Evolutionary conservation across 1,140 invertebrate species (phyloP).

Genomic region (Lanistes nyassanus): DNA sequence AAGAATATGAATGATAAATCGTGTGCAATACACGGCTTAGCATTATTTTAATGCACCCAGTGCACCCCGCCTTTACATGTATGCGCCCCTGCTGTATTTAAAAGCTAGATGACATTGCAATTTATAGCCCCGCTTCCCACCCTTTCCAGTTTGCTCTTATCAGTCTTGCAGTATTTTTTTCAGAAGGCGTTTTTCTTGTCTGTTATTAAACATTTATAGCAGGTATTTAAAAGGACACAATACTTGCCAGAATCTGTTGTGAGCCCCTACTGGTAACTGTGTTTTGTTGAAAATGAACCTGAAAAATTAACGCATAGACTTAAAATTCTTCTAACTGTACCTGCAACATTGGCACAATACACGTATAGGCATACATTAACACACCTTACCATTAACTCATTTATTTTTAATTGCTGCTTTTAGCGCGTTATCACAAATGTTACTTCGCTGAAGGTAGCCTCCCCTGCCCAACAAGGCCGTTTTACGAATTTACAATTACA

Average conservation of each 20-base stretch:
- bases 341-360: conserved; percentile 4
- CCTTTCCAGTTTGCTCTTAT: not conserved
- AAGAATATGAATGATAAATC: no score
- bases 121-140: conserved; percentile 13
- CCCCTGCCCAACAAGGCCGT: no score
- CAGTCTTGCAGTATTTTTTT: conserved; percentile 22
- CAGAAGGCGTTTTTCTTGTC: conserved; percentile 37
- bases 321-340: conserved; percentile 25
- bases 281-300: conserved; percentile 21
- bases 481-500: no score
- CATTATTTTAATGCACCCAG: no score
- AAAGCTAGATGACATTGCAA: conserved; percentile 18
- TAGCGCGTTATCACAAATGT: no score
- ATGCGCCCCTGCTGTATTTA: no score
- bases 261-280: conserved; percentile 26
- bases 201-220: conserved; percentile 35
- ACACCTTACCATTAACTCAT: no score
- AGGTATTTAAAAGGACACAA: conserved; percentile 17
- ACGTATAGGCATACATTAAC: not conserved
- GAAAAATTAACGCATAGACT: not conserved
- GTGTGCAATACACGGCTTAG: no score
- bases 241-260: conserved; percentile 11
- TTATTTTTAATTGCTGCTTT: no score
- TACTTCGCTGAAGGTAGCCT: no score
- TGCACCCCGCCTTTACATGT: no score